Conservation (phyloP, 2,888 invertebrate species). For the Caenorhabditis becei region DNA sequence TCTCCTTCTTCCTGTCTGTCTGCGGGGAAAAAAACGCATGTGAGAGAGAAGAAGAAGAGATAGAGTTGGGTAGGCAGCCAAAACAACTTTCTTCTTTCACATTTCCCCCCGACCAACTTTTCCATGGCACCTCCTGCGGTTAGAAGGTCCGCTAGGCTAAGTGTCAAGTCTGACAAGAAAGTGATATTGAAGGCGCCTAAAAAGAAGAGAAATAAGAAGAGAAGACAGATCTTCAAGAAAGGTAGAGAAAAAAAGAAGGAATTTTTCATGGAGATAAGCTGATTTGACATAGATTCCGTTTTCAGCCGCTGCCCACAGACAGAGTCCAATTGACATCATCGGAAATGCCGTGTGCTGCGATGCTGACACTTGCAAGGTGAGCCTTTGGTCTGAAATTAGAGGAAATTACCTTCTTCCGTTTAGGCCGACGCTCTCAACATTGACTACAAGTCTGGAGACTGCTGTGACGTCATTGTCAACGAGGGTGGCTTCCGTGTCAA, state of each 20-base stretch:
- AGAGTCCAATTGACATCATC: constrained; percentile 70
- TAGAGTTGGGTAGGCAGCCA: constrained; percentile 10
- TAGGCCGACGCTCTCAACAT: constrained; percentile 71
- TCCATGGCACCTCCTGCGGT: constrained; percentile 44
- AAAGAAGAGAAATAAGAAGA: constrained; percentile 29
- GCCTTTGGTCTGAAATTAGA: background rate
- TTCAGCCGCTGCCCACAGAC: constrained; percentile 56
- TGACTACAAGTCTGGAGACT: constrained; percentile 73
- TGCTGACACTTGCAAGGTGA: constrained; percentile 61
- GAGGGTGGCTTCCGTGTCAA: constrained; percentile 71
- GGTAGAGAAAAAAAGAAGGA: constrained; percentile 11
- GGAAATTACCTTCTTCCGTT: constrained; percentile 28
- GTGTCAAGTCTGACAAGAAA: constrained; percentile 11
- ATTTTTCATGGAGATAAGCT: no score
- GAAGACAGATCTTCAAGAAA: constrained; percentile 22
- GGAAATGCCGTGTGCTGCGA: constrained; percentile 62
- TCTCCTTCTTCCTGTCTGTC: constrained; percentile 12
- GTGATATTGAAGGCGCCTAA: constrained; percentile 20
- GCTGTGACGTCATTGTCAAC: constrained; percentile 64
- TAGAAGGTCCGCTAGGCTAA: constrained; percentile 35
- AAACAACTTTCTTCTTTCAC: constrained; percentile 45
- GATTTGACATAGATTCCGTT: constrained; percentile 12
- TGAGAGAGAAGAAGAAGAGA: constrained; percentile 7
- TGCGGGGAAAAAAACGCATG: constrained; percentile 7
- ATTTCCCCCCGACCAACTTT: background rate